These are phyloP conservation scores for Serinus canaria DNA, from an alignment of 2,113 vertebrate species.

Conservation along the genomic window DNA sequence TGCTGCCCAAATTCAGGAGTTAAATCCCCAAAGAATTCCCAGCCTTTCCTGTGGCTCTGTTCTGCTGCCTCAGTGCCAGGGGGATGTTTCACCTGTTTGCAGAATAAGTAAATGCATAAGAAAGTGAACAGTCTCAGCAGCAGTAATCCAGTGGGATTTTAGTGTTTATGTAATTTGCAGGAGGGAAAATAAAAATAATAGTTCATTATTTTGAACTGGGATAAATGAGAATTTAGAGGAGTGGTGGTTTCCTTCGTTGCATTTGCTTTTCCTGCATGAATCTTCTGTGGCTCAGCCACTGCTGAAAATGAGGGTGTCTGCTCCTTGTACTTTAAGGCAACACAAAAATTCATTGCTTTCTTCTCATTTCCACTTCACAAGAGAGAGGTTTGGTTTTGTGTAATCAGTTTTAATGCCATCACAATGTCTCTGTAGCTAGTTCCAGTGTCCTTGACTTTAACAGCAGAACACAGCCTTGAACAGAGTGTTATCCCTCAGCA, in stretches of 20 bases:
- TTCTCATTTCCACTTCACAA: neutral
- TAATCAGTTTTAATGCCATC: neutral
- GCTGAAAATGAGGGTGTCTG: neutral
- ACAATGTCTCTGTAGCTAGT: neutral
- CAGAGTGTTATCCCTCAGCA: neutral
- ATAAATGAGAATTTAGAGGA: neutral
- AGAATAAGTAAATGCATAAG: neutral
- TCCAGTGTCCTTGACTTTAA: neutral
- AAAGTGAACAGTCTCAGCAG: neutral
- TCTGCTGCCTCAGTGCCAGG: neutral
- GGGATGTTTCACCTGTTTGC: neutral
- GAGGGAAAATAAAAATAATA: neutral
- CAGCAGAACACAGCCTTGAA: slow-evolving; percentile 9
- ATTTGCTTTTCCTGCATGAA: neutral
- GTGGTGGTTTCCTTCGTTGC: neutral
- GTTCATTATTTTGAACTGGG: neutral
- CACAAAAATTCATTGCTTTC: neutral
- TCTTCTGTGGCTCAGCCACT: neutral
- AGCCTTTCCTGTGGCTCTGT: accelerated
- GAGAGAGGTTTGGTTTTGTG: neutral
- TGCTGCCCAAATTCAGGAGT: neutral
- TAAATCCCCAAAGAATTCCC: neutral
- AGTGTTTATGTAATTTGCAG: neutral
- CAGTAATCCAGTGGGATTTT: neutral
- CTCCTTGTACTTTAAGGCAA: neutral